Conservation (phyloP, 2,113 vertebrate species). For the Sinocyclocheilus maitianheensis region DNA sequence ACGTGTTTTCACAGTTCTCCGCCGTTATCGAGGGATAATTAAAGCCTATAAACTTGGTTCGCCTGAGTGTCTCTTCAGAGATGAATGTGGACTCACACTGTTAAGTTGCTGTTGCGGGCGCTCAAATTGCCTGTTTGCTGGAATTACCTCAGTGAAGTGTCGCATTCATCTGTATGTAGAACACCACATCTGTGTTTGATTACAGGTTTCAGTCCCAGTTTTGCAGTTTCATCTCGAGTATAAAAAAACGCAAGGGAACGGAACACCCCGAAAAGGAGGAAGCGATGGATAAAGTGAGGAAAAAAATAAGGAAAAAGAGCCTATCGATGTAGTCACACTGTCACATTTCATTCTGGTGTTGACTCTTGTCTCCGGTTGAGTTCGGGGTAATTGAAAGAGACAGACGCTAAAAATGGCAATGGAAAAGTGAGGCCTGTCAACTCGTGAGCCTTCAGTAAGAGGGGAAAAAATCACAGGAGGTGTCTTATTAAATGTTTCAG, state of each 20-base stretch:
- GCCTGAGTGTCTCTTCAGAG: constrained; percentile 30
- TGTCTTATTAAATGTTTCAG: constrained; percentile 37
- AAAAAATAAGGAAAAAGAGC: constrained; percentile 2
- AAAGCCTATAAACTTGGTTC: constrained; percentile 27
- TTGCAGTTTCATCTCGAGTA: constrained; percentile 47
- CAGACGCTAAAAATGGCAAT: constrained; percentile 21
- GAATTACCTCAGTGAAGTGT: constrained; percentile 55
- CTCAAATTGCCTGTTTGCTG: constrained; percentile 62
- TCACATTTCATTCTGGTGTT: constrained; percentile 45
- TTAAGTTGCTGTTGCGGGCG: constrained; percentile 47
- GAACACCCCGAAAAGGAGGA: not conserved
- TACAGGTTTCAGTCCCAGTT: constrained; percentile 60
- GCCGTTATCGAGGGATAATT: constrained; percentile 34
- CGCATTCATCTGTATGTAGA: constrained; percentile 49
- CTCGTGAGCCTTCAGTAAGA: not conserved
- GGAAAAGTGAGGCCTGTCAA: constrained; percentile 22
- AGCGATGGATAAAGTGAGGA: not conserved
- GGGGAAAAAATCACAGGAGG: constrained; percentile 20
- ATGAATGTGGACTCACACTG: constrained; percentile 52
- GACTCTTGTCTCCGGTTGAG: constrained; percentile 31
- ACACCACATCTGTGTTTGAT: constrained; percentile 57
- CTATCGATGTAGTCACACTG: constrained; percentile 38
- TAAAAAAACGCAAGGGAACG: not conserved
- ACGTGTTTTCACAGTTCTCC: constrained; percentile 30
- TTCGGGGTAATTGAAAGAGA: constrained; percentile 37